Percentiles rank a stretch among this genome's conserved stretches.
phyloP scores from a whole-genome alignment of 1,140 invertebrate genomes.

The Bombus balteatus region DNA sequence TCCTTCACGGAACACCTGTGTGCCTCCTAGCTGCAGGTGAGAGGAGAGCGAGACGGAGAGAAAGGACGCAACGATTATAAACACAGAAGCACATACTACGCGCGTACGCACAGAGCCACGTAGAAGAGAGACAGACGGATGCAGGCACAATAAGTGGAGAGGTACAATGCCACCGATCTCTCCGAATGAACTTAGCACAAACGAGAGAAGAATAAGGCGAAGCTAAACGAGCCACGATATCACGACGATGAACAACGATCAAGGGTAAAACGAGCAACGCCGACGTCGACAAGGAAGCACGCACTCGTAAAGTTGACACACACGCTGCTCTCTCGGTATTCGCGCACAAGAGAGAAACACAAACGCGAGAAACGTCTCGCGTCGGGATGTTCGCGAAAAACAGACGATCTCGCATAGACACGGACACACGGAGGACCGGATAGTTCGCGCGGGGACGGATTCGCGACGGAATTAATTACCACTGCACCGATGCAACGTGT shows the following conservation, averaged over 20 bases:
- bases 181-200: slow-evolving; percentile 16
- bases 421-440: neutral
- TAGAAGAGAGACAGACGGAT: slow-evolving; percentile 38
- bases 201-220: neutral
- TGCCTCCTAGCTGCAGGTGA: slow-evolving; percentile 60
- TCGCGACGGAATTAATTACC: slow-evolving; percentile 70
- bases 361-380: slow-evolving; percentile 29
- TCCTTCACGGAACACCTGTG: slow-evolving; percentile 65
- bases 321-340: slow-evolving; percentile 39
- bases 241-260: neutral
- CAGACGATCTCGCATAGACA: slow-evolving; percentile 4
- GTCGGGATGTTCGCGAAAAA: slow-evolving; percentile 7
- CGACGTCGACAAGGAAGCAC: slow-evolving; percentile 50
- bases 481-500: slow-evolving; percentile 32
- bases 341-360: slow-evolving; percentile 38
- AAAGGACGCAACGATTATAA: slow-evolving; percentile 69
- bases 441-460: slow-evolving; percentile 61
- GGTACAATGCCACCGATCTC: slow-evolving; percentile 2
- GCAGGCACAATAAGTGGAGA: slow-evolving; percentile 23
- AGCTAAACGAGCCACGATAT: slow-evolving; percentile 3
- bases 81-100: slow-evolving; percentile 65
- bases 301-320: slow-evolving; percentile 56
- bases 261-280: neutral
- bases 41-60: slow-evolving; percentile 62
- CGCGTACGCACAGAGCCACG: slow-evolving; percentile 30